phyloP scores from a whole-genome alignment of 2,797 vertebrate genomes.

The Coregonus ussuriensis region DNA sequence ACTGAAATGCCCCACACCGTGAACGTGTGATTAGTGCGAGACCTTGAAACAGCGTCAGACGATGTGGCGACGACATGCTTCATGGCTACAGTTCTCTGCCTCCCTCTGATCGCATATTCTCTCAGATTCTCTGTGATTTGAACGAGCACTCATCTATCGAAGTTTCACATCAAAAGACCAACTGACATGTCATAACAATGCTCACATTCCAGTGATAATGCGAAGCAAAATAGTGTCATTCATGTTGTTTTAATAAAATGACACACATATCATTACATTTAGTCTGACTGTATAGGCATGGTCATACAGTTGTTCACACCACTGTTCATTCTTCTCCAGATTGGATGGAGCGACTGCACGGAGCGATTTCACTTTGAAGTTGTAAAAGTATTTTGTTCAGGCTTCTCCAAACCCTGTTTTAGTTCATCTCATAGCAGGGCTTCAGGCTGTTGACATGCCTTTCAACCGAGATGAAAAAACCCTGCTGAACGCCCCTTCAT shows the following conservation, averaged over 20 bases:
- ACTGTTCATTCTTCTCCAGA: neutral
- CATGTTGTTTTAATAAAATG: neutral
- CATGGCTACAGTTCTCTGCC: too few relatives aligned
- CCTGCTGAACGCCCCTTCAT: neutral
- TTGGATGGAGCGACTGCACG: neutral
- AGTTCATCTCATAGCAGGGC: slow-evolving; percentile 8
- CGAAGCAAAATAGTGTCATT: neutral
- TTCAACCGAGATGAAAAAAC: neutral
- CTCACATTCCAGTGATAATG: too few relatives aligned
- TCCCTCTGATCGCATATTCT: too few relatives aligned
- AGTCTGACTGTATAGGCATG: neutral
- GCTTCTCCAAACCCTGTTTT: slow-evolving; percentile 19
- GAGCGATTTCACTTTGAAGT: neutral
- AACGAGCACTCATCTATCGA: too few relatives aligned
- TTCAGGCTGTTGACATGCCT: slow-evolving; percentile 30
- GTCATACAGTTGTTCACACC: neutral
- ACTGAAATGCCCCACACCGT: too few relatives aligned
- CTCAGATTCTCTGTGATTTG: too few relatives aligned
- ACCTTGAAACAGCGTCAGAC: too few relatives aligned
- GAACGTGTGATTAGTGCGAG: too few relatives aligned
- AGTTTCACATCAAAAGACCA: too few relatives aligned
- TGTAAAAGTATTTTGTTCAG: neutral
- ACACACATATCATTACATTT: slow-evolving; percentile 16
- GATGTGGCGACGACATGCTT: too few relatives aligned
- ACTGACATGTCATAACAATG: too few relatives aligned